phyloP scores from a whole-genome alignment of 2,888 invertebrate genomes.

The Dastarcus helophoroides region DNA sequence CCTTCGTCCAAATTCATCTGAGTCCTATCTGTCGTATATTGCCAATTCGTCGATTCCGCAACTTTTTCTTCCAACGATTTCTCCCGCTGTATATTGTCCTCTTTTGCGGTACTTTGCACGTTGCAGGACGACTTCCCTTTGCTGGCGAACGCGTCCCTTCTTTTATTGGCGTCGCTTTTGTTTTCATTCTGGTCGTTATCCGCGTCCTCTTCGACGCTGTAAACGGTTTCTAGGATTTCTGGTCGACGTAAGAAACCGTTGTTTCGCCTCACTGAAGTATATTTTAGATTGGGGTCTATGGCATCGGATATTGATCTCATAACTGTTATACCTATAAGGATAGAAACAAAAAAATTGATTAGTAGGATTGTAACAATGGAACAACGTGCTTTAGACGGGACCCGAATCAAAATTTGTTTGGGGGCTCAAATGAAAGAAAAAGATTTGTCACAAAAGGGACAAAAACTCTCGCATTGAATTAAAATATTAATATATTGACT shows the following conservation, averaged over 20 bases:
- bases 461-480: too few species aligned
- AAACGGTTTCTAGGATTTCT: slow-evolving; percentile 73
- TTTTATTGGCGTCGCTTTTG: slow-evolving; percentile 44
- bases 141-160: slow-evolving; percentile 36
- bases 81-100: slow-evolving; percentile 19
- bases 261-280: slow-evolving; percentile 53
- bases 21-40: slow-evolving; percentile 34
- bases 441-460: too few species aligned
- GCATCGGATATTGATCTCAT: slow-evolving; percentile 79
- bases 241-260: slow-evolving; percentile 71
- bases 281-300: slow-evolving; percentile 69
- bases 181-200: slow-evolving; percentile 36
- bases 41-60: slow-evolving; percentile 30
- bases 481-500: too few species aligned
- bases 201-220: slow-evolving; percentile 76
- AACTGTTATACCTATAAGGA: slow-evolving; percentile 66
- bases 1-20: slow-evolving; percentile 33
- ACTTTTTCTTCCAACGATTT: slow-evolving; percentile 23
- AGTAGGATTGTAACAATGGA: too few species aligned
- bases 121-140: slow-evolving; percentile 26
- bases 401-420: too few species aligned
- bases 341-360: too few species aligned
- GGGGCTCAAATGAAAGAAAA: too few species aligned
- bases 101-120: too few species aligned
- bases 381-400: too few species aligned